These are phyloP conservation scores for Drosophila tani DNA, from an alignment of 1,140 invertebrate species.

Conservation along the genomic window DNA sequence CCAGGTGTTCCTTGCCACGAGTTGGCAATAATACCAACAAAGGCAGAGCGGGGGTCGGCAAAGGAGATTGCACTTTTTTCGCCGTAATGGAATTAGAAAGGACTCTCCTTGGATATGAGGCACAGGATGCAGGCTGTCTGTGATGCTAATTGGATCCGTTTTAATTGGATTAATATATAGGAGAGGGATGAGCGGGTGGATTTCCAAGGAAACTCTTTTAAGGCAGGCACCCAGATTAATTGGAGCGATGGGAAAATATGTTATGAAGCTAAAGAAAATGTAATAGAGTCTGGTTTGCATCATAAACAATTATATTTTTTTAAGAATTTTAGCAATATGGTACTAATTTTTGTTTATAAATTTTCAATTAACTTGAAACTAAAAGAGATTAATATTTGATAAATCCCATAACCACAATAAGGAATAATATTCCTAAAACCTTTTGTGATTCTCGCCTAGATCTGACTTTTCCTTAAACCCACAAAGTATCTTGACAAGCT, in stretches of 20 bases:
- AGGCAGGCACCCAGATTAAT: neutral
- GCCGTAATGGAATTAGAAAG: conserved; percentile 70
- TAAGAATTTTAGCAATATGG: too few relatives aligned
- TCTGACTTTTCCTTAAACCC: neutral
- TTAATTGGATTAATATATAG: conserved; percentile 62
- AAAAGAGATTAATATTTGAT: too few relatives aligned
- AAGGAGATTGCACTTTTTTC: conserved; percentile 64
- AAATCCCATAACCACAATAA: neutral
- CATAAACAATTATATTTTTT: too few relatives aligned
- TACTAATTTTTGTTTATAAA: too few relatives aligned
- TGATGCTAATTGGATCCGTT: conserved; percentile 68
- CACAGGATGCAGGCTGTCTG: conserved; percentile 39
- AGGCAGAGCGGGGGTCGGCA: neutral
- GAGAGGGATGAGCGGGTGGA: conserved; percentile 37
- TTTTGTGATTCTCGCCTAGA: too few relatives aligned
- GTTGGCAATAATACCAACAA: conserved; percentile 21
- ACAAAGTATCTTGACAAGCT: neutral
- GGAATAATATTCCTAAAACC: neutral
- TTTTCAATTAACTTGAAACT: too few relatives aligned
- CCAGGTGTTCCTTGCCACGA: conserved; percentile 32
- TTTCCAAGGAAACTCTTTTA: conserved; percentile 30
- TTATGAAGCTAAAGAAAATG: neutral
- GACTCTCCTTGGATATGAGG: conserved; percentile 37
- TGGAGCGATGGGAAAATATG: neutral
- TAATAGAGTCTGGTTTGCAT: too few relatives aligned